Conservation (phyloP, 1,140 invertebrate species). For the Papilio glaucus region DNA sequence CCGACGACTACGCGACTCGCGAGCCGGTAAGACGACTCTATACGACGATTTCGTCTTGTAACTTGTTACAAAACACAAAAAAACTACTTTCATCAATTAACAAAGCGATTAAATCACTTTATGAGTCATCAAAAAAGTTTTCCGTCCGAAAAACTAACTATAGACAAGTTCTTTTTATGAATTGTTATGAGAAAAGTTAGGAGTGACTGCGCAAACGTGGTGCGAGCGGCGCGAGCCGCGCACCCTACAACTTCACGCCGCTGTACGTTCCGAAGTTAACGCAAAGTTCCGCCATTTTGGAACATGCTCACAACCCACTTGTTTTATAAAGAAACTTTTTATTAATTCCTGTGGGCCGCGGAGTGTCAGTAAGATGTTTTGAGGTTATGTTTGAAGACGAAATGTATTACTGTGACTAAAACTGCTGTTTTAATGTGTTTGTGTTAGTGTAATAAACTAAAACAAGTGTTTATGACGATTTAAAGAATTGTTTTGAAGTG, state of each 20-base stretch:
- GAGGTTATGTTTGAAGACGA: slow-evolving; percentile 78
- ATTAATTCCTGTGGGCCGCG: slow-evolving; percentile 84
- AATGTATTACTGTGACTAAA: slow-evolving; percentile 69
- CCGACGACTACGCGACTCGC: slow-evolving; percentile 78
- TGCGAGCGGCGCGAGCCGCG: slow-evolving; percentile 66
- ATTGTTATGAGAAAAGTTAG: slow-evolving; percentile 79
- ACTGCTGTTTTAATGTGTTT: slow-evolving; percentile 57
- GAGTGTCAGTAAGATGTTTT: slow-evolving; percentile 83
- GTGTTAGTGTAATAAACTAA: slow-evolving; percentile 47
- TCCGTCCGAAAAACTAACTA: slow-evolving; percentile 55
- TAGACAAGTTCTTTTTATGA: slow-evolving; percentile 68
- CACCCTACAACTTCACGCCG: slow-evolving; percentile 82
- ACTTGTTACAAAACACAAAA: slow-evolving; percentile 52
- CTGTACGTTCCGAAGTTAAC: slow-evolving; percentile 84
- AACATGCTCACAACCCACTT: slow-evolving; percentile 85
- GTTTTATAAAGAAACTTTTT: slow-evolving; percentile 85
- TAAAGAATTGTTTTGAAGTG: slow-evolving; percentile 81
- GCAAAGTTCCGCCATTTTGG: slow-evolving; percentile 85
- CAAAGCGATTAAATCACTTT: slow-evolving; percentile 54
- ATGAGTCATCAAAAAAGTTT: slow-evolving; percentile 56
- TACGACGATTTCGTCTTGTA: slow-evolving; percentile 58
- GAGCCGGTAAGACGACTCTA: slow-evolving; percentile 61
- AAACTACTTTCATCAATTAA: slow-evolving; percentile 61
- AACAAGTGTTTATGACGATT: slow-evolving; percentile 72
- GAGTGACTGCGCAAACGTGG: slow-evolving; percentile 67